Percentiles rank a stretch among this genome's conserved stretches.
phyloP scores from a whole-genome alignment of 2,113 vertebrate genomes.

The Thermophis baileyi region DNA sequence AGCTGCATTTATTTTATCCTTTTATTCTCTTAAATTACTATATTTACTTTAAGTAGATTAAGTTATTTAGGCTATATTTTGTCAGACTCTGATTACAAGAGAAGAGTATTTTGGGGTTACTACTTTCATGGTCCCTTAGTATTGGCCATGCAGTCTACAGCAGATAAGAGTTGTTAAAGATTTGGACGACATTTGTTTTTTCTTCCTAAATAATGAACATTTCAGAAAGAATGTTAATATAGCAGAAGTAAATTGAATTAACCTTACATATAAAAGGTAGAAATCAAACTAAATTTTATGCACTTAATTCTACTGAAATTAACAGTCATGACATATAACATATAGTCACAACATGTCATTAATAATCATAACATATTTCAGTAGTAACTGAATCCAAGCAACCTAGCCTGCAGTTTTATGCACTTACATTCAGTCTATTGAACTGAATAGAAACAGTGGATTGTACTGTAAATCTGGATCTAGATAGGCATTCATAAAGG shows the following conservation, averaged over 20 bases:
- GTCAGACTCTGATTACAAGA: background rate
- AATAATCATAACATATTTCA: background rate
- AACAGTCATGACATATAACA: background rate
- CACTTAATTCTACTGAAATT: background rate
- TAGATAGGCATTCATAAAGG: background rate
- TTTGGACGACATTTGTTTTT: background rate
- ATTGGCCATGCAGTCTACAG: background rate
- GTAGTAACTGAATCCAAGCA: background rate
- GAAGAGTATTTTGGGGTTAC: background rate
- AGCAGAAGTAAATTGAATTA: background rate
- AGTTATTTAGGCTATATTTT: background rate
- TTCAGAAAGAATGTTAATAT: background rate
- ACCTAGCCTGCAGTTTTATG: background rate
- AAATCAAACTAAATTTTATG: background rate
- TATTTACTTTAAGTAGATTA: slow-evolving; percentile 9
- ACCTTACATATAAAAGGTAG: background rate
- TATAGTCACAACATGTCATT: background rate
- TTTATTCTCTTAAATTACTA: background rate
- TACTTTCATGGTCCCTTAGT: background rate
- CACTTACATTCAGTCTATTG: background rate
- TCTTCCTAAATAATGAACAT: background rate
- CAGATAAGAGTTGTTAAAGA: background rate
- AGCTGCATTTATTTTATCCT: slow-evolving; percentile 4
- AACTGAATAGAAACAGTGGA: background rate
- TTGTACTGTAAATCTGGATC: background rate